phyloP scores from a whole-genome alignment of 92 coral and sea anemone species.

The Desmophyllum pertusum region DNA sequence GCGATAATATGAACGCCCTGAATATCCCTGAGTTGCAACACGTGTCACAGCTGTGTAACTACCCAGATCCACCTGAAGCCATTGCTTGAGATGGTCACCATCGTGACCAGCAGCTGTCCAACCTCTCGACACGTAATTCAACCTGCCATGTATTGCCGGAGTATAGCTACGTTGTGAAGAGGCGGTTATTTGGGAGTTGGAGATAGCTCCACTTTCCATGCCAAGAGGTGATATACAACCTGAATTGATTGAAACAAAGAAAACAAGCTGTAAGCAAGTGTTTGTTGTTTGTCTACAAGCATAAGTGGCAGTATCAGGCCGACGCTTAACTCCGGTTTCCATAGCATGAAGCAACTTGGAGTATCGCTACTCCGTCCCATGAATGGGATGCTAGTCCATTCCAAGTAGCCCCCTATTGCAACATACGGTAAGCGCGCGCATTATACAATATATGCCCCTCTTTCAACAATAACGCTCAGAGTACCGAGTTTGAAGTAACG shows the following conservation, averaged over 20 bases:
- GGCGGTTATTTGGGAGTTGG: slow-evolving; percentile 31
- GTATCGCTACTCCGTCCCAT: too few species aligned
- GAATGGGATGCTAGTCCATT: too few species aligned
- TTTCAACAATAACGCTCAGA: too few species aligned
- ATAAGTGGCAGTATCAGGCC: too few species aligned
- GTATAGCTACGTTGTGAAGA: neutral
- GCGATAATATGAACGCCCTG: neutral
- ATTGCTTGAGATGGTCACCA: neutral
- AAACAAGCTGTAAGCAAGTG: too few species aligned
- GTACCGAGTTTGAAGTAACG: too few species aligned
- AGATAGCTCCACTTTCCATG: slow-evolving; percentile 37
- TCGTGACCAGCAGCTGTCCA: neutral
- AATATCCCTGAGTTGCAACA: neutral
- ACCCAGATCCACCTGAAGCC: slow-evolving; percentile 25
- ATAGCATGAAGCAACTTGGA: too few species aligned
- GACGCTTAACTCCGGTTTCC: too few species aligned
- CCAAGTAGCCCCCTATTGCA: too few species aligned
- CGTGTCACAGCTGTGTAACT: neutral
- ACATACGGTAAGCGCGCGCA: too few species aligned
- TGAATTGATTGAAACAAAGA: neutral
- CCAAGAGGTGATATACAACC: slow-evolving; percentile 38
- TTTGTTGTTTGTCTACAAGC: too few species aligned
- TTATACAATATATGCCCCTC: too few species aligned
- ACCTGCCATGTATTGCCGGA: neutral
- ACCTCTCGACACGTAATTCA: slow-evolving; percentile 10